A percentile compares a stretch with the other conserved stretches of the same genome.
Evolutionary conservation across 2,888 invertebrate species (phyloP).

Genomic region (Charanyca ferruginea): DNA sequence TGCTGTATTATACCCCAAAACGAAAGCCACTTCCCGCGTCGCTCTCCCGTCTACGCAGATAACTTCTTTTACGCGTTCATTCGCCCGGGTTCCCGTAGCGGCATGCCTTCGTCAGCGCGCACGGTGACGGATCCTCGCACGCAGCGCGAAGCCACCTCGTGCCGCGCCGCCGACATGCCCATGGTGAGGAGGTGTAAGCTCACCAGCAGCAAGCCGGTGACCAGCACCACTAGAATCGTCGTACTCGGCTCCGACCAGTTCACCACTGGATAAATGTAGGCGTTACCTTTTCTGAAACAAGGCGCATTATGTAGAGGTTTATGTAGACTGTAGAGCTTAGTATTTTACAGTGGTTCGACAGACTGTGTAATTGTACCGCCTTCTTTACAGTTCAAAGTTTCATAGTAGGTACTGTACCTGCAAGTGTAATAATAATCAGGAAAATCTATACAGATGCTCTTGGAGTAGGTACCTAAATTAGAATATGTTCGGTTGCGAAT

Average conservation of each 20-base stretch:
- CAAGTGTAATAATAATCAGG: too few species aligned
- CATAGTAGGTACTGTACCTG: too few species aligned
- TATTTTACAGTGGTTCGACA: not conserved
- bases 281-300: constrained; percentile 91
- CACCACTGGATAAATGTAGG: constrained; percentile 94
- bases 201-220: constrained; percentile 92
- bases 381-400: too few species aligned
- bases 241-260: constrained; percentile 93
- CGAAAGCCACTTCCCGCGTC: not conserved
- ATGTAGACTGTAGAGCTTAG: too few species aligned
- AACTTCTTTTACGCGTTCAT: constrained; percentile 30
- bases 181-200: constrained; percentile 92
- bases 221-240: constrained; percentile 91
- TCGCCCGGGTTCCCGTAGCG: constrained; percentile 70
- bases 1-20: not conserved
- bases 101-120: constrained; percentile 72
- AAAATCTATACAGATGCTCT: too few species aligned
- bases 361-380: not conserved
- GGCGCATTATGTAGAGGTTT: not conserved
- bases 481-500: too few species aligned
- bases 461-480: too few species aligned
- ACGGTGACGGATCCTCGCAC: constrained; percentile 68
- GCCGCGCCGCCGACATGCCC: constrained; percentile 89
- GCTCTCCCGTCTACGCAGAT: not conserved
- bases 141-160: constrained; percentile 70